Evolutionary conservation across 2,888 invertebrate species (phyloP), one percentile per base, ranked within the genome.

Genomic region (Drosophila yooni): DNA sequence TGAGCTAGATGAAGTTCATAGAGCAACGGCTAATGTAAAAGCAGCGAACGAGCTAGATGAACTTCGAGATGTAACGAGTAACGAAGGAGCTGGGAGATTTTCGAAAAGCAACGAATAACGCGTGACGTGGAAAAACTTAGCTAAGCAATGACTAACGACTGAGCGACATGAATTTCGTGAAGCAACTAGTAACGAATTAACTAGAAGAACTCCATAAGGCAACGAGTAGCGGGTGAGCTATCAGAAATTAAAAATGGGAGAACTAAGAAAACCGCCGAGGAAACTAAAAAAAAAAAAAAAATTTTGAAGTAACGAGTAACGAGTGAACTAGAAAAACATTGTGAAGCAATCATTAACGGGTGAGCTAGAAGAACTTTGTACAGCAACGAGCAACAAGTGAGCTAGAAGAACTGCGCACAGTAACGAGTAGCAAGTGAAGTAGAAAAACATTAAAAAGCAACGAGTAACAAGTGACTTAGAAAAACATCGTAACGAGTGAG

Each of bases 221-320:
- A 48, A 29, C 31, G 34, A 67, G 29, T 52, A 67, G 29, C 73
- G 53, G 56, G 50, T 54, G 13, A 13, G 21, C 46, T 25, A 46
- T 46, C 21, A 4, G 8, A 25, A 25, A 25, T 15, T 2, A 2
- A 18, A 4, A 46, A 15, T 25, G 8, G 21, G 15, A 46, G 8
- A 25, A 8, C 46, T 4, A 15, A 15, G 46, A 1, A 1, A 46
- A 15, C 1, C 25, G 25, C 15, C 5, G 8, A 46, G 46, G 15
- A 15, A 8, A 25, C 25, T 25, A 15, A 8, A 25, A 15, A 13
- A 21, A 13, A 21, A 36, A 15, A 29, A 21, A 21, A 21, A 21
- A 34, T 58, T 2, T 15, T 2, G 27, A 29, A 18, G 6, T 11
- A 21, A 31, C 31, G 27, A 65, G 31, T 36, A 48, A 27, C 46